Conservation (phyloP, 1,140 invertebrate genomes). For the Megalopta genalis region DNA sequence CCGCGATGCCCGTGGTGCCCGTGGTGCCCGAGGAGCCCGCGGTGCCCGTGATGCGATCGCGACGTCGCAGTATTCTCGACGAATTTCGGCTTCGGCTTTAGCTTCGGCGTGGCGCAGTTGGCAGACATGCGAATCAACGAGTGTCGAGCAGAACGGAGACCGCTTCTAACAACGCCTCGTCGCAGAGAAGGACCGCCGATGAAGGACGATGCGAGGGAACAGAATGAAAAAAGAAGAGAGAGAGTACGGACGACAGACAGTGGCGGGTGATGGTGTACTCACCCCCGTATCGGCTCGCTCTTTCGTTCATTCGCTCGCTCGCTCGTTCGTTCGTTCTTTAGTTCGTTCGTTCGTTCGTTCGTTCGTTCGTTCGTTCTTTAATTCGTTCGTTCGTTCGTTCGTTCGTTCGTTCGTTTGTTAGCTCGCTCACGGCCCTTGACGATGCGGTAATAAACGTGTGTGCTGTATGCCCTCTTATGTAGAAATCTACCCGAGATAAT, state of each 20-base stretch:
- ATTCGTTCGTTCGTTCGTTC: not conserved
- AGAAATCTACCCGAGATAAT: constrained; percentile 47
- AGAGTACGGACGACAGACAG: constrained; percentile 24
- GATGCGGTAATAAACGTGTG: constrained; percentile 30
- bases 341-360: not conserved
- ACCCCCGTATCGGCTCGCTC: constrained; percentile 20
- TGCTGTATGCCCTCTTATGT: constrained; percentile 26
- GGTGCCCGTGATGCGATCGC: constrained; percentile 11
- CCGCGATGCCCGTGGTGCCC: no score
- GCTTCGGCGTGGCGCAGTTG: constrained; percentile 49
- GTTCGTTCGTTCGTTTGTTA: not conserved
- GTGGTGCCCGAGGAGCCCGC: no score
- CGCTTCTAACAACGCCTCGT: constrained; percentile 8
- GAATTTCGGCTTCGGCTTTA: constrained; percentile 21
- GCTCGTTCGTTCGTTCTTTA: not conserved
- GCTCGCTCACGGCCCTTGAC: constrained; percentile 22
- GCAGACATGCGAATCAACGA: constrained; percentile 56
- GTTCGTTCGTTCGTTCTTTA: not conserved
- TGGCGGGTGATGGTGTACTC: constrained; percentile 32
- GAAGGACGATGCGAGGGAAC: constrained; percentile 43
- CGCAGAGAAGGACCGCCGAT: constrained; percentile 37
- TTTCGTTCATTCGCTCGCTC: not conserved
- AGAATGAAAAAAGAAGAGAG: constrained; percentile 35
- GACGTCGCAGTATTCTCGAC: constrained; percentile 26
- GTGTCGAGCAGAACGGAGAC: constrained; percentile 11